Base-by-base conservation (phyloP, 2,888 invertebrate genomes). In the Lasioglossum zephyrum region DNA sequence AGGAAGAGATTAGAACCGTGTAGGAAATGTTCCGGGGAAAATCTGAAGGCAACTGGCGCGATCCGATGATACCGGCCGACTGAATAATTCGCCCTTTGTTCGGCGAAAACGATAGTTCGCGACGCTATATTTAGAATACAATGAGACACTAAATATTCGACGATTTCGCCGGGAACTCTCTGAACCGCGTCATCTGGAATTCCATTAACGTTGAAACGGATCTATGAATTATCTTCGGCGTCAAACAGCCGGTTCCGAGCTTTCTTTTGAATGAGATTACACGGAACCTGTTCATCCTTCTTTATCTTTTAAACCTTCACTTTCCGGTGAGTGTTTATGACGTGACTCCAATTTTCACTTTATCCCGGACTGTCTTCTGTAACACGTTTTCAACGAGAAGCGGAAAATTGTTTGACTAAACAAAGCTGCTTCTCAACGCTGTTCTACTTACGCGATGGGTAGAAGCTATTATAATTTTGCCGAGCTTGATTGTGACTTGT, bases 1-100 rank as follows among this genome's bases (percentile, higher is more conserved):
- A 60, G 75, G 70, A 82, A 80, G 80, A 70, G 70, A 72, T 74
- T 47, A 60, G 80, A 60, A 47, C 11, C 63, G 49, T 49, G 80
- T 72, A 53, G 81, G 73, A 63, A 73, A 39, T 49, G 74, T 75
- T 44, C 8, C 69, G 60, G 39, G 60, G 44, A 82, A 82, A 82
- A 82, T 57, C 57, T 16, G 36, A 31, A 31, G 69, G 44, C n/a
- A 39, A 36, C 49, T 18, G 53, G 18, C 66, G n/a, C n/a, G 26
- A 41, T 44, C 2, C 73, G 73, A 57, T 53, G 66, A 39, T 44
- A 53, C 44, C 57, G 31, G 53, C 18, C 31, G 13, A 26, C 22
- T n/a, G 79, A 57, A 72, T 78, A 72, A 60, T 60, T 63, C 63
- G 57, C 41, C 22, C 66, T 66, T 36, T 66, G 18, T 66, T 66